Percentiles rank a stretch among this genome's conserved stretches.
These are phyloP conservation scores for Avahi laniger DNA, from an alignment of 2,797 vertebrate genomes.

Conservation along the genomic window DNA sequence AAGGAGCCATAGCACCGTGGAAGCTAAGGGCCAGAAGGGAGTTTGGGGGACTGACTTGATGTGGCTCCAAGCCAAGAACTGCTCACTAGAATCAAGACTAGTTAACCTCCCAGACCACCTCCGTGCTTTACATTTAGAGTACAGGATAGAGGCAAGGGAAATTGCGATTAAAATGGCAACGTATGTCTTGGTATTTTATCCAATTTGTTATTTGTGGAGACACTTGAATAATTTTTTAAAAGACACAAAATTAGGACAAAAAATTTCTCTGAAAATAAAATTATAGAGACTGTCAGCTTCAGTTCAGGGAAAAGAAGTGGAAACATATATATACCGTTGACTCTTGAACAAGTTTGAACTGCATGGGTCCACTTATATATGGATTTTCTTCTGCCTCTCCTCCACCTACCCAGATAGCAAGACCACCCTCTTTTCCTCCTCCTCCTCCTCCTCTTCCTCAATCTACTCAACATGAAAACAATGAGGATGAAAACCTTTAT, in stretches of 20 bases:
- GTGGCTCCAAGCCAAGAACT: not conserved
- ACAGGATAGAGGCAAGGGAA: not conserved
- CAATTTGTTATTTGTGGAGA: not conserved
- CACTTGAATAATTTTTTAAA: not conserved
- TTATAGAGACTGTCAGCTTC: not conserved
- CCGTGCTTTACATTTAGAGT: not conserved
- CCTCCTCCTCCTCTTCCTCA: not conserved
- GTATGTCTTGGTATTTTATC: not conserved
- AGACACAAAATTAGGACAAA: not conserved
- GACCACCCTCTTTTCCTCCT: not conserved
- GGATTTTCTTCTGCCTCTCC: not conserved
- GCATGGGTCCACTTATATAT: not conserved
- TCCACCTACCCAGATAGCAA: not conserved
- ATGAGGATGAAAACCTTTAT: not conserved
- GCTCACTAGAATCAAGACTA: not conserved
- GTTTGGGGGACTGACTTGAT: not conserved
- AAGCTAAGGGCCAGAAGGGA: not conserved
- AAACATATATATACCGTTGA: not conserved
- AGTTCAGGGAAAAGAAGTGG: not conserved
- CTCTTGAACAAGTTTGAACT: not conserved
- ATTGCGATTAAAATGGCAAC: not conserved
- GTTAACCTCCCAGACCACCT: not conserved
- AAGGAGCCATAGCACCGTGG: not conserved
- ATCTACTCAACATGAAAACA: not conserved
- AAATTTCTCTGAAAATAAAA: constrained; percentile 15